These are phyloP conservation scores for Ormyrus thymus DNA, from an alignment of 2,888 invertebrate genomes.

Conservation along the genomic window DNA sequence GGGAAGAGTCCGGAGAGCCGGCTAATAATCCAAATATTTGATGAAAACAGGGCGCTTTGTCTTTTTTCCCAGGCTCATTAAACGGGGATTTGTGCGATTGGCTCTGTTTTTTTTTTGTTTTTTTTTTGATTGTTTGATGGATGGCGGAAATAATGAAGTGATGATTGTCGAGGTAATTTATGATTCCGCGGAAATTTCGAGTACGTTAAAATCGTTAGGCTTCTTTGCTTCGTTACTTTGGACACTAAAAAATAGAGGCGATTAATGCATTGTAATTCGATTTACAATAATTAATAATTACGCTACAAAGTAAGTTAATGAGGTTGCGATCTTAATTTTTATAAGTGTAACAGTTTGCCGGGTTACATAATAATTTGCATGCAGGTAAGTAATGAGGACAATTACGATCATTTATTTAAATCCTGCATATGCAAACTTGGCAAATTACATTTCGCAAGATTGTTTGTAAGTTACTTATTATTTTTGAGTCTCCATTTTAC, in stretches of 20 bases:
- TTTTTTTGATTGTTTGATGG: constrained; percentile 13
- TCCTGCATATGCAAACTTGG: neutral
- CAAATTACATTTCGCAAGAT: too few species aligned
- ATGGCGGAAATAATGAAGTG: constrained; percentile 35
- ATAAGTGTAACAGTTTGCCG: too few species aligned
- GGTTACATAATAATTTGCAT: neutral
- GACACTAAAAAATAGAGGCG: too few species aligned
- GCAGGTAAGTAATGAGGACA: neutral
- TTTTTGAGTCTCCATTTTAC: too few species aligned
- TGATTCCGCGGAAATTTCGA: neutral
- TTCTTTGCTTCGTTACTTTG: too few species aligned
- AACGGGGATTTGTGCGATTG: constrained; percentile 41
- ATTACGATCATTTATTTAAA: neutral
- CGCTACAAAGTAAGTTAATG: too few species aligned
- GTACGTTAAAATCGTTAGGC: too few species aligned
- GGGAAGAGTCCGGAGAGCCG: constrained; percentile 31
- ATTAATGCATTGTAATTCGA: too few species aligned
- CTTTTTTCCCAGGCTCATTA: constrained; percentile 56
- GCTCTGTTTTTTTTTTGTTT: constrained; percentile 13
- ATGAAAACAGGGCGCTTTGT: constrained; percentile 54
- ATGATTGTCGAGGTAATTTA: constrained; percentile 1
- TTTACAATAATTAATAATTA: too few species aligned
- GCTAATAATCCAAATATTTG: constrained; percentile 58
- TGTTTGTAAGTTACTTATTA: too few species aligned
- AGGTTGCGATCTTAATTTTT: too few species aligned